Conservation (phyloP, 2,888 invertebrate species). For the Pocota personata region DNA sequence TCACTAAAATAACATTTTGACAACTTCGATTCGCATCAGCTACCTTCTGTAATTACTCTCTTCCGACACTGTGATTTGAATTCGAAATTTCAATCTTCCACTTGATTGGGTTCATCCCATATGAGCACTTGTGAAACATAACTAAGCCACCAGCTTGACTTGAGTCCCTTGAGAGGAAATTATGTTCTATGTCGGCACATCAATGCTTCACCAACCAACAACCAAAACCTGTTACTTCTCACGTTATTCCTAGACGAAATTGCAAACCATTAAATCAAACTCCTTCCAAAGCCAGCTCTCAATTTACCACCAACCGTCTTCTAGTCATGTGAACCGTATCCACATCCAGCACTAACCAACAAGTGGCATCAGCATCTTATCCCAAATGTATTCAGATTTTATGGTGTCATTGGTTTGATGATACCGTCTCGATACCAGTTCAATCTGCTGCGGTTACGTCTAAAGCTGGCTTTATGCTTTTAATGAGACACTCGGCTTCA, state of each 20-base stretch:
- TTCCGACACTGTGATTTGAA: slow-evolving; percentile 11
- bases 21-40: neutral
- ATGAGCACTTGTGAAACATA: neutral
- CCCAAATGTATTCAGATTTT: slow-evolving; percentile 69
- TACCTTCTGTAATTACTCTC: slow-evolving; percentile 8
- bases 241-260: slow-evolving; percentile 15
- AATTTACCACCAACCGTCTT: slow-evolving; percentile 45
- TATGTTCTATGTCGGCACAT: slow-evolving; percentile 54
- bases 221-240: slow-evolving; percentile 44
- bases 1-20: neutral
- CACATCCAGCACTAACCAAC: neutral
- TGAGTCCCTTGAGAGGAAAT: slow-evolving; percentile 52
- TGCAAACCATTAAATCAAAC: neutral
- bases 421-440: slow-evolving; percentile 52
- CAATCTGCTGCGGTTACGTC: slow-evolving; percentile 13
- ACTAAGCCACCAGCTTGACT: slow-evolving; percentile 1
- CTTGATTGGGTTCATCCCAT: neutral
- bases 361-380: slow-evolving; percentile 46
- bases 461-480: slow-evolving; percentile 41
- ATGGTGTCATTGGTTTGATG: slow-evolving; percentile 65
- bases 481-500: slow-evolving; percentile 65
- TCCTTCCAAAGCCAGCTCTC: slow-evolving; percentile 9
- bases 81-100: slow-evolving; percentile 5
- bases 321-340: slow-evolving; percentile 9
- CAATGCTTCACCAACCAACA: slow-evolving; percentile 10